Conservation (phyloP, 2,797 vertebrate genomes). For the Sternarchorhynchus goeldii region DNA sequence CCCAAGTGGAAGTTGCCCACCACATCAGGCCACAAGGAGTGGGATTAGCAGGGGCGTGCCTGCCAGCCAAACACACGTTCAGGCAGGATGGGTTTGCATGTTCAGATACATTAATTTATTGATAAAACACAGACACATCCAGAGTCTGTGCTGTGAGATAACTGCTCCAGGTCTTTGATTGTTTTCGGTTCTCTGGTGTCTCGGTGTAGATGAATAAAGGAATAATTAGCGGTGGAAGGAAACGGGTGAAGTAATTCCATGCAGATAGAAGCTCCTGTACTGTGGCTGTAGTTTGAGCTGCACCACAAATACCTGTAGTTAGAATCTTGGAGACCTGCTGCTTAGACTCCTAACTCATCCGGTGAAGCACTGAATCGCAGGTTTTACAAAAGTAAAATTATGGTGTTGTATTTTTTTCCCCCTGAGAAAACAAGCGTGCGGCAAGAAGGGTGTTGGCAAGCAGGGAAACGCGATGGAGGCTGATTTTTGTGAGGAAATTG, state of each 20-base stretch:
- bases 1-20: background rate
- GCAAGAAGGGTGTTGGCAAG: background rate
- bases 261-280: slow-evolving; percentile 41
- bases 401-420: background rate
- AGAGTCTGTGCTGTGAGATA: too few relatives aligned
- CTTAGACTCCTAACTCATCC: slow-evolving; percentile 6
- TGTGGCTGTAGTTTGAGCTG: slow-evolving; percentile 47
- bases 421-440: slow-evolving; percentile 23
- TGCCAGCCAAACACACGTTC: too few relatives aligned
- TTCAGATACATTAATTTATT: too few relatives aligned
- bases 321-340: slow-evolving; percentile 43
- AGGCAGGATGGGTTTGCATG: too few relatives aligned
- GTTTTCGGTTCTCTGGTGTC: too few relatives aligned
- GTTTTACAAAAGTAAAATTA: background rate
- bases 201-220: too few relatives aligned
- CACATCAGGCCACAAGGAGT: too few relatives aligned
- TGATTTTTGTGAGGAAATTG: slow-evolving; percentile 24
- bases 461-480: slow-evolving; percentile 9
- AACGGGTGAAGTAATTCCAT: slow-evolving; percentile 59
- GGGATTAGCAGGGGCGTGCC: too few relatives aligned
- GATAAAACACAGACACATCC: too few relatives aligned
- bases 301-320: slow-evolving; percentile 48
- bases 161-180: too few relatives aligned
- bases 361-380: background rate
- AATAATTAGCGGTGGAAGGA: slow-evolving; percentile 22